Evolutionary conservation across 1,140 invertebrate species (phyloP).

Genomic region (Pogonomyrmex barbatus): DNA sequence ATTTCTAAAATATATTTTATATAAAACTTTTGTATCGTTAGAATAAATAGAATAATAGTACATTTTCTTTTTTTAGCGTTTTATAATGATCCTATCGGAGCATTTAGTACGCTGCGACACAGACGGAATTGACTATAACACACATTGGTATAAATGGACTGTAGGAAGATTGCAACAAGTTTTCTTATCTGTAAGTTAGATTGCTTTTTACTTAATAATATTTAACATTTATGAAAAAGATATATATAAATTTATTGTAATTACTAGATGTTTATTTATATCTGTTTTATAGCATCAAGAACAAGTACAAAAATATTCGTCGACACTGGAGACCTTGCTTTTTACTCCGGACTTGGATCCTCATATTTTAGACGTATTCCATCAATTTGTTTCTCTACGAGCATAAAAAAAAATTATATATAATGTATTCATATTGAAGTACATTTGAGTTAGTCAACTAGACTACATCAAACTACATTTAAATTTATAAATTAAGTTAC

Average conservation of each 20-base stretch:
- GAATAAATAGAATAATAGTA: slow-evolving; percentile 54
- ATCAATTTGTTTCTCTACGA: slow-evolving; percentile 96
- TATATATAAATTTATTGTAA: not conserved
- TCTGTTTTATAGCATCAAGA: slow-evolving; percentile 94
- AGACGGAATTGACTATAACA: slow-evolving; percentile 96
- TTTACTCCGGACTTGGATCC: slow-evolving; percentile 98
- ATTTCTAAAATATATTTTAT: slow-evolving; percentile 29
- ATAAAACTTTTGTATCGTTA: slow-evolving; percentile 45
- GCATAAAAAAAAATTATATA: slow-evolving; percentile 83
- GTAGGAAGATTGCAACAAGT: slow-evolving; percentile 97
- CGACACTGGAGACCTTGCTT: slow-evolving; percentile 96
- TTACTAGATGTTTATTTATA: slow-evolving; percentile 51
- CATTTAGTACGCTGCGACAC: slow-evolving; percentile 97
- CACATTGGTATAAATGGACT: slow-evolving; percentile 99
- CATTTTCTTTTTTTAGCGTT: slow-evolving; percentile 88
- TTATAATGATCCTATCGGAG: slow-evolving; percentile 99
- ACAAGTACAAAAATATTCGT: slow-evolving; percentile 98
- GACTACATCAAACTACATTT: slow-evolving; percentile 24
- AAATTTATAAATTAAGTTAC: not conserved
- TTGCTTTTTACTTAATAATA: slow-evolving; percentile 11
- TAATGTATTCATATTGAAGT: not conserved
- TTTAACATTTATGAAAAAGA: slow-evolving; percentile 12
- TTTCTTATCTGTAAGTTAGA: slow-evolving; percentile 93
- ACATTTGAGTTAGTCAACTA: slow-evolving; percentile 13
- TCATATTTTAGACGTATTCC: slow-evolving; percentile 98